These are phyloP conservation scores for Crocuta crocuta DNA, from an alignment of 2,113 vertebrate species.

Conservation along the genomic window DNA sequence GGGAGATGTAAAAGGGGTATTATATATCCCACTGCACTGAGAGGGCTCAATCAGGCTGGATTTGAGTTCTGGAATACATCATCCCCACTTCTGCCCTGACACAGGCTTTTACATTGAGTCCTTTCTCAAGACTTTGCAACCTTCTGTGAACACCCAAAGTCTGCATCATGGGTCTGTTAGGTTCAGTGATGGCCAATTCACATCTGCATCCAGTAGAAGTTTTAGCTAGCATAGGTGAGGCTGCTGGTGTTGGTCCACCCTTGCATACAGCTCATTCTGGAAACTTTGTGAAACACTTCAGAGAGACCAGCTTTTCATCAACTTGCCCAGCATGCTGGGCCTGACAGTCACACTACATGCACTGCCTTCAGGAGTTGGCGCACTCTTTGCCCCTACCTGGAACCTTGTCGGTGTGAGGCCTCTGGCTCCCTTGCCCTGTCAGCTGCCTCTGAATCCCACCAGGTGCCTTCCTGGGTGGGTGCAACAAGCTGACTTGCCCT, in stretches of 20 bases:
- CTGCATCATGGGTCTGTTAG: neutral
- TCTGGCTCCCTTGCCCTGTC: neutral
- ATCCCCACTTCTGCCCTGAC: neutral
- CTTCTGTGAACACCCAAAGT: neutral
- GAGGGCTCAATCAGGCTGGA: constrained; percentile 59
- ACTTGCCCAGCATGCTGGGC: neutral
- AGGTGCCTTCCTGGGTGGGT: constrained; percentile 12
- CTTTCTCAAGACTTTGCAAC: constrained; percentile 3
- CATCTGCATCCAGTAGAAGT: neutral
- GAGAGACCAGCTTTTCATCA: constrained; percentile 61
- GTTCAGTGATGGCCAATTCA: constrained; percentile 25
- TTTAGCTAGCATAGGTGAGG: neutral
- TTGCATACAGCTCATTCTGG: constrained; percentile 15
- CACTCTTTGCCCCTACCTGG: neutral
- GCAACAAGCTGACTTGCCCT: neutral
- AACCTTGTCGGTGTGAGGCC: constrained; percentile 43
- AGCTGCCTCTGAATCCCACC: neutral
- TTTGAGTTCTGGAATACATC: constrained; percentile 50
- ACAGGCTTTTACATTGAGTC: neutral
- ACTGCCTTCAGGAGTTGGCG: constrained; percentile 58
- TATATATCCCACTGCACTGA: constrained; percentile 59
- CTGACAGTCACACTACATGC: constrained; percentile 66
- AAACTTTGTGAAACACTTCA: neutral
- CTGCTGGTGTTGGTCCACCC: neutral
- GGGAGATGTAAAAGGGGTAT: constrained; percentile 42